A percentile compares a stretch with the other conserved stretches of the same genome.
These are phyloP conservation scores for Cosmia trapezina DNA, from an alignment of 2,888 invertebrate genomes.

Conservation along the genomic window DNA sequence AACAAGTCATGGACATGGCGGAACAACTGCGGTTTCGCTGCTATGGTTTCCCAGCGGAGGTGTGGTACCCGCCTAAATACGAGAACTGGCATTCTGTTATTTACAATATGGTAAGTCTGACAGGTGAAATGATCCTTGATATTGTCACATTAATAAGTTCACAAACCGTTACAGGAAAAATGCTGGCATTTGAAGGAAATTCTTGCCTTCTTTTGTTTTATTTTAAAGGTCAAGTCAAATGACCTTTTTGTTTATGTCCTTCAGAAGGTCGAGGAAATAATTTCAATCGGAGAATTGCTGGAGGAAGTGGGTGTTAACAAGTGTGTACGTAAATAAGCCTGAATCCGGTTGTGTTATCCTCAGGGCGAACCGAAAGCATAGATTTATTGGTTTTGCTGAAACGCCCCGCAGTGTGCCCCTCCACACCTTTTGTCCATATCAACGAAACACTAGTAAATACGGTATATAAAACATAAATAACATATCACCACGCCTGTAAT, in stretches of 20 bases:
- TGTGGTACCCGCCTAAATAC: background rate
- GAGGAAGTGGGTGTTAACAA: constrained; percentile 3
- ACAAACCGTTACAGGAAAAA: background rate
- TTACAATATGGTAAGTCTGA: background rate
- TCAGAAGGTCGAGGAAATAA: constrained; percentile 31
- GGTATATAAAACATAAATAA: too few relatives aligned
- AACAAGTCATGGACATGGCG: too few relatives aligned
- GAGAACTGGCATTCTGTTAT: background rate
- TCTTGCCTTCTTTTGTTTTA: constrained; percentile 2
- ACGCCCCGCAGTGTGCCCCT: background rate
- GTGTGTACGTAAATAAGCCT: constrained; percentile 2
- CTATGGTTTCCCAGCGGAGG: too few relatives aligned
- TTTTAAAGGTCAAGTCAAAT: constrained; percentile 27
- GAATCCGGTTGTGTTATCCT: background rate
- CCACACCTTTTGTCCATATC: background rate
- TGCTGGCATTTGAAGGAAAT: constrained; percentile 23
- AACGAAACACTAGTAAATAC: background rate
- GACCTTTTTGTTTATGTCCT: constrained; percentile 25
- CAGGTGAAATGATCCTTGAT: background rate
- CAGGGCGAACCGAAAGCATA: background rate
- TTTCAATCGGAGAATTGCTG: constrained; percentile 20
- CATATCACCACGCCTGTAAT: background rate
- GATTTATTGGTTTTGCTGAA: constrained; percentile 11
- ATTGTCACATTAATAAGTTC: background rate
- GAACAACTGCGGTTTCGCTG: too few relatives aligned